Base-by-base conservation (phyloP, 2,797 vertebrate species). In the Ctenopoma multispine region DNA sequence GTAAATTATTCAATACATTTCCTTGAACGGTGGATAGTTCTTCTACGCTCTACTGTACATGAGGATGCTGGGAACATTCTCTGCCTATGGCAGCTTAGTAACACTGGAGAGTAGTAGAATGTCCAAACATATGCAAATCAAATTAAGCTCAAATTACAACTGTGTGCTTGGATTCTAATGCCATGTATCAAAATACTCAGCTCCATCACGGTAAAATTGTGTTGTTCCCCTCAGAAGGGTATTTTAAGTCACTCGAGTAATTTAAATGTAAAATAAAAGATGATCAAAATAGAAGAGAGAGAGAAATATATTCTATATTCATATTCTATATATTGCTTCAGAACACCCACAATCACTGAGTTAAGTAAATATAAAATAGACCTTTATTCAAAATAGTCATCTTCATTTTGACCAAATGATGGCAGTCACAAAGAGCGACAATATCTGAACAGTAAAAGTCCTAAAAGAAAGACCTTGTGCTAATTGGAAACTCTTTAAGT, bases 111-210 rank as follows among this genome's bases (percentile, higher is more conserved):
- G 75, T 65, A 81, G 53, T 60, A 50, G 63, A 49, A 81, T 61
- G 75, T 81, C 75, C 72, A 81, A 82, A 76, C 49, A 56, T 85
- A 86, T 74, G 69, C 82, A 90, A 92, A 91, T 91, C 80, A 87
- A 90, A 90, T 89, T 82, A 89, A 87, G 66, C 46, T n/a, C 21
- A 78, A 86, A 89, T 82, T 74, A 79, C 54, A 89, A 86, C 48
- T 65, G 78, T 75, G 88, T 13, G 71, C 79, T 73, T 73, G 73
- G 81, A 78, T 79, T 86, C 72, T 71, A 55, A 88, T 68, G 65
- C 55, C 57, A 49, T 23, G 58, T 65, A 79, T 87, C 69, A 74
- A 72, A 88, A 84, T 74, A 74, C 61, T 74, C 76, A 87, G 79
- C 80, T 75, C 72, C 14, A 21, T 76, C 79, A 71, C 72, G 82